Evolutionary conservation across 2,888 invertebrate genomes (phyloP).

Genomic region (Nowickia ferox): DNA sequence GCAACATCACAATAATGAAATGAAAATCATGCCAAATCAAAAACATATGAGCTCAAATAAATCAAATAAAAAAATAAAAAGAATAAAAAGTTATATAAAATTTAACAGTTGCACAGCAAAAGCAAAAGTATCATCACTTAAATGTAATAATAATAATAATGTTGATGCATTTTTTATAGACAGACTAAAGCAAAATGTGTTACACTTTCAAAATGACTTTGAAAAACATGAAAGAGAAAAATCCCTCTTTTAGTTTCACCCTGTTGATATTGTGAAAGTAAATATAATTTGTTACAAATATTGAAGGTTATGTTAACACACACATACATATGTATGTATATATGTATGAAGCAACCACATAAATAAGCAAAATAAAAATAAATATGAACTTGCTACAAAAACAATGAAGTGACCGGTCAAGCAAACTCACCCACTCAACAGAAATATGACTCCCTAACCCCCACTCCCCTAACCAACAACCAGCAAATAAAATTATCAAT

Average conservation of each 20-base stretch:
- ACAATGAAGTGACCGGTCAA: slow-evolving; percentile 16
- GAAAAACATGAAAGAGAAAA: neutral
- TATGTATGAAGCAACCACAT: neutral
- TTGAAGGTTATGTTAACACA: slow-evolving; percentile 33
- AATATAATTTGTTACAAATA: slow-evolving; percentile 9
- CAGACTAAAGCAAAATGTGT: neutral
- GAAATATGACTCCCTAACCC: neutral
- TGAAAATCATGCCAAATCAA: slow-evolving; percentile 25
- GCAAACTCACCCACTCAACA: slow-evolving; percentile 11
- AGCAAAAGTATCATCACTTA: slow-evolving; percentile 11
- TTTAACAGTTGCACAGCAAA: slow-evolving; percentile 24
- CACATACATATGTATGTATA: neutral
- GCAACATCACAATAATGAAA: slow-evolving; percentile 26
- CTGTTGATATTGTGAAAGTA: neutral
- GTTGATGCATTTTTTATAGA: neutral
- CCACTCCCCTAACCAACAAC: neutral
- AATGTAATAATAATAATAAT: neutral
- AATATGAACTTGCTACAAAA: neutral
- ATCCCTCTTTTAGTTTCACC: neutral
- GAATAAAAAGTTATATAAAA: slow-evolving; percentile 19
- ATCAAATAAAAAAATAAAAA: neutral
- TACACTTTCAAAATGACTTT: too few species aligned
- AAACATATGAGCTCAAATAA: neutral
- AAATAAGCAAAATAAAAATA: neutral
- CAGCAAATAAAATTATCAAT: slow-evolving; percentile 21